Evolutionary conservation across 2,113 vertebrate genomes (phyloP).

Genomic region (Capreolus pygargus): DNA sequence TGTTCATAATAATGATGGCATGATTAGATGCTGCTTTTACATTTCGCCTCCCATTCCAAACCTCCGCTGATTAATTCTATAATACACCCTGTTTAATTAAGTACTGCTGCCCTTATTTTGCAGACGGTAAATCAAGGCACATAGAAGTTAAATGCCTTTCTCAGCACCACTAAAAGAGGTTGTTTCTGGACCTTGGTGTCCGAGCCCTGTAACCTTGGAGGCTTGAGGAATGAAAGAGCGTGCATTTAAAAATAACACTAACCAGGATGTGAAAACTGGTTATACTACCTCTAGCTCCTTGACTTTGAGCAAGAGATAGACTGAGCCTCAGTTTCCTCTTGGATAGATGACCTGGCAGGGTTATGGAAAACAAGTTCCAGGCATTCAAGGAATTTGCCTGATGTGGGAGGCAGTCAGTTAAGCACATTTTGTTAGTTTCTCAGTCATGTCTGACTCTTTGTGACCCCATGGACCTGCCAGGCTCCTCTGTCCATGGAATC

Average conservation of each 20-base stretch:
- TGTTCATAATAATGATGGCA: constrained; percentile 12
- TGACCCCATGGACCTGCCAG: not conserved
- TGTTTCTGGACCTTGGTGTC: not conserved
- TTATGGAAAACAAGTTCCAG: not conserved
- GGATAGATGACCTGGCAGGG: not conserved
- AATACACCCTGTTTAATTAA: constrained; percentile 31
- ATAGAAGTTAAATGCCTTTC: not conserved
- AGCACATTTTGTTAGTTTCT: not conserved
- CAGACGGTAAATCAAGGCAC: constrained; percentile 44
- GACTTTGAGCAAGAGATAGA: not conserved
- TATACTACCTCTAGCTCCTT: not conserved
- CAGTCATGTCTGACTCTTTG: not conserved
- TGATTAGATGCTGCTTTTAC: constrained; percentile 33
- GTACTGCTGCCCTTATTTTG: constrained; percentile 20
- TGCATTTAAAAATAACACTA: not conserved
- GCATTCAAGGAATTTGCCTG: not conserved
- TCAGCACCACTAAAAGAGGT: not conserved
- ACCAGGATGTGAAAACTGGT: not conserved
- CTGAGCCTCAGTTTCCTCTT: not conserved
- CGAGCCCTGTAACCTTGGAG: not conserved
- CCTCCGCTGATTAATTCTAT: constrained; percentile 35
- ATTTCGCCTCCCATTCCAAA: not conserved
- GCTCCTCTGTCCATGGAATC: not conserved
- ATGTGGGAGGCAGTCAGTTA: not conserved
- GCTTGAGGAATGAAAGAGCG: not conserved